Conservation (phyloP, 2,113 vertebrate species). For the Rhinopomastus cyanomelas region DNA sequence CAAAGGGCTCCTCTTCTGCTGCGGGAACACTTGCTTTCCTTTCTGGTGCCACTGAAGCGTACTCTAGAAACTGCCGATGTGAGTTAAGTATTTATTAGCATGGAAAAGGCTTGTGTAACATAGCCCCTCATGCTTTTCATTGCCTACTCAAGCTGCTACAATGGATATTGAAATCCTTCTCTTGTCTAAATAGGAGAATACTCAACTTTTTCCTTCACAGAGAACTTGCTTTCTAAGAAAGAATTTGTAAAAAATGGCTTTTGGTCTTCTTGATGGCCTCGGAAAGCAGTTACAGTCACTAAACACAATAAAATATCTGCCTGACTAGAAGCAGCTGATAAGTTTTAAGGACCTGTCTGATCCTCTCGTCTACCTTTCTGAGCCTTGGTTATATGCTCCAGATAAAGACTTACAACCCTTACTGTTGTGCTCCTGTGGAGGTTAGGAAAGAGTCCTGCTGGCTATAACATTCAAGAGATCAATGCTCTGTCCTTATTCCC, state of each 20-base stretch:
- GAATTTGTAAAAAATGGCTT: not conserved
- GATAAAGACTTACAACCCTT: not conserved
- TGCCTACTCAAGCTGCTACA: not conserved
- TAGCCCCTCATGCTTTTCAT: not conserved
- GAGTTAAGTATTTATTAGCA: not conserved
- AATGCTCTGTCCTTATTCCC: not conserved
- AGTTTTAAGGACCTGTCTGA: not conserved
- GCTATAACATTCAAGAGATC: not conserved
- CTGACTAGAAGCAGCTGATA: not conserved
- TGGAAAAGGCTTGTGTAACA: not conserved
- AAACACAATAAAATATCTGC: not conserved
- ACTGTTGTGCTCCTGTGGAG: not conserved
- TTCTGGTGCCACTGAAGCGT: not conserved
- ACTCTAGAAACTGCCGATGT: not conserved
- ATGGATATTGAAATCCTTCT: not conserved
- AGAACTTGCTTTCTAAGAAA: slow-evolving; percentile 13
- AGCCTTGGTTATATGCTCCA: not conserved
- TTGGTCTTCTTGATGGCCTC: not conserved
- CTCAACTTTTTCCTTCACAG: not conserved
- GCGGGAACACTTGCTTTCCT: not conserved
- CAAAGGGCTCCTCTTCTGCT: not conserved
- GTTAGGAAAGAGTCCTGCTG: not conserved
- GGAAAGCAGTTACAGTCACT: not conserved
- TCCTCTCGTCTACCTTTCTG: not conserved
- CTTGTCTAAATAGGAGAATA: not conserved